These are phyloP conservation scores for Sebastes taczanowskii DNA, from an alignment of 2,797 vertebrate genomes.

Conservation along the genomic window DNA sequence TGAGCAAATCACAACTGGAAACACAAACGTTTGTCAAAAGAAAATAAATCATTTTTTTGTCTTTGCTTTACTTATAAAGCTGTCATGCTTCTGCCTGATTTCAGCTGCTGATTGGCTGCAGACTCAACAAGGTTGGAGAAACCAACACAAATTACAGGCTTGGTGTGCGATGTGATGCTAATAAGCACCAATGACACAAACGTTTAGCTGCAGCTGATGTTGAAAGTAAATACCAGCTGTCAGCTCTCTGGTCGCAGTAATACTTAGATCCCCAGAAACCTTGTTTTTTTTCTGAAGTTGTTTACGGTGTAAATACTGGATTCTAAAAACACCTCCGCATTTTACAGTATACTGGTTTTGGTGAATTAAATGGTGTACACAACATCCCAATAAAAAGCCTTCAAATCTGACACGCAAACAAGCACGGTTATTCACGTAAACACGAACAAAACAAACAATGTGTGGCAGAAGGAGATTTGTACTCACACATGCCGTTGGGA, in stretches of 20 bases:
- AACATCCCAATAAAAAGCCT: not conserved
- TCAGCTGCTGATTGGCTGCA: not conserved
- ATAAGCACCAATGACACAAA: slow-evolving; percentile 8
- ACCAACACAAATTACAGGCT: not conserved
- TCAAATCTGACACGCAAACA: not conserved
- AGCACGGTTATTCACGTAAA: not conserved
- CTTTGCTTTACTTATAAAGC: not conserved
- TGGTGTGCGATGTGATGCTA: not conserved
- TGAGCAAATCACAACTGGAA: not conserved
- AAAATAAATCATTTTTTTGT: not conserved
- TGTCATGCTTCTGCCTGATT: not conserved
- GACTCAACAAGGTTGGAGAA: not conserved
- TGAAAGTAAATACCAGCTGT: slow-evolving; percentile 37
- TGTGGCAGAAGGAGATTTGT: not conserved
- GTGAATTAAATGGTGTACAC: not conserved
- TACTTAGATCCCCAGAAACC: slow-evolving; percentile 2
- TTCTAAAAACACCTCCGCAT: not conserved
- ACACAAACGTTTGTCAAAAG: not conserved
- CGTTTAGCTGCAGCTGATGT: slow-evolving; percentile 19
- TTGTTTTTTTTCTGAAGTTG: not conserved
- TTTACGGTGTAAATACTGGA: slow-evolving; percentile 2
- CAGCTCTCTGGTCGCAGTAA: not conserved
- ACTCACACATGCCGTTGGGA: slow-evolving; percentile 97
- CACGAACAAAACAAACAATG: not conserved
- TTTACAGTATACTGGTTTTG: not conserved